Conservation (phyloP, 2,888 invertebrate species). For the Dynastes grantii region DNA sequence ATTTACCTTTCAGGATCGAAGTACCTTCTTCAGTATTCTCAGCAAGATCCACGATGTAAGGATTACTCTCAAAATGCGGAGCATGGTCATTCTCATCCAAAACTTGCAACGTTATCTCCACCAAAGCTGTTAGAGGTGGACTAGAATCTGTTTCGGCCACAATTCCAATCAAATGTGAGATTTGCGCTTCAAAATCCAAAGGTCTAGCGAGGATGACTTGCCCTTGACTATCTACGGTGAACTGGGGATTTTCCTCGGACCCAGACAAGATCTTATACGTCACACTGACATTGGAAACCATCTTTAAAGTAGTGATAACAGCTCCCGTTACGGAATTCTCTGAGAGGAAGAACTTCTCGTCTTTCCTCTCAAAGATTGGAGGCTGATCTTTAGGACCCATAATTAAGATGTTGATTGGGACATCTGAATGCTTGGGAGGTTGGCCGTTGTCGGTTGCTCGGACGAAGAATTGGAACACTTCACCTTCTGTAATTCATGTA, state of each 20-base stretch:
- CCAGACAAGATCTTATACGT: slow-evolving; percentile 78
- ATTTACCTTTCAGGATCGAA: slow-evolving; percentile 79
- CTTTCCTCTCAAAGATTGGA: slow-evolving; percentile 83
- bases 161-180: slow-evolving; percentile 81
- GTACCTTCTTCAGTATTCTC: slow-evolving; percentile 89
- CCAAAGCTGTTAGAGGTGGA: slow-evolving; percentile 80
- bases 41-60: slow-evolving; percentile 84
- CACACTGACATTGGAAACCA: slow-evolving; percentile 77
- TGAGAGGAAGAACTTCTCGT: slow-evolving; percentile 84
- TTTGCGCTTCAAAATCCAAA: slow-evolving; percentile 83
- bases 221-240: slow-evolving; percentile 81
- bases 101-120: slow-evolving; percentile 84
- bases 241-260: slow-evolving; percentile 76
- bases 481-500: slow-evolving; percentile 77
- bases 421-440: slow-evolving; percentile 83
- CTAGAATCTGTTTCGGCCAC: slow-evolving; percentile 81
- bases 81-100: slow-evolving; percentile 93
- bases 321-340: slow-evolving; percentile 84
- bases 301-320: slow-evolving; percentile 79
- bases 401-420: slow-evolving; percentile 86
- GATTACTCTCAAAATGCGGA: slow-evolving; percentile 88
- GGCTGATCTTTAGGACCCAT: slow-evolving; percentile 80
- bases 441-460: slow-evolving; percentile 88
- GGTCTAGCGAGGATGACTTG: slow-evolving; percentile 83
- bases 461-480: slow-evolving; percentile 90